Base-by-base conservation (phyloP, 2,797 vertebrate genomes). In the Leuciscus waleckii region DNA sequence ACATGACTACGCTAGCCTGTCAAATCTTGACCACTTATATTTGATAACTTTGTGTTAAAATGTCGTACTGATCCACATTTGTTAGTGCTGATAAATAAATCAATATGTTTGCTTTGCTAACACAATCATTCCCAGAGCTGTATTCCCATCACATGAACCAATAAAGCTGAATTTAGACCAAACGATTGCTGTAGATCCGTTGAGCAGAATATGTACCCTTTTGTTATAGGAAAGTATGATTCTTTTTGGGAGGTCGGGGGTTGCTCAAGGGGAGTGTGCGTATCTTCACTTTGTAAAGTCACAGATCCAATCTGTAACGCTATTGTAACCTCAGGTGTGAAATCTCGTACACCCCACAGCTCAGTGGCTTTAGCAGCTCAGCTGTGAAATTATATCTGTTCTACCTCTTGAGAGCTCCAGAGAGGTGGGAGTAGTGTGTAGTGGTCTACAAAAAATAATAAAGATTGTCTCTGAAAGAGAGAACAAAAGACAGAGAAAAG, bases 311-410 rank as follows among this genome's bases (percentile, higher is more conserved):
- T 92, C 91, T 90, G 86, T 70, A 75, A 88, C 88, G 71, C 89
- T 89, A 87, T 91, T 92, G 92, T 92, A 93, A 93, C 90, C 90
- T 94, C 91, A 92, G 92, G 91, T 93, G 94, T 93, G 91, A 95
- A 94, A 94, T 93, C 90, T 89, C 81, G 8, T 87, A 87, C 90
- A 88, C 78, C 67, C n/a, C 65, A 89, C 90, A 92, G 88, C 83
- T 91, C 90, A 92, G 91, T 90, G 71, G 75, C 76, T 86, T 75
- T 89, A 91, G 82, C 91, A 91, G 92, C 89, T 94, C 93, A 90
- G 90, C 94, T 94, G 94, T 94, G 94, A 95, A 94, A 94, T 95
- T 93, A 92, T 93, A 90, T 93, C 89, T 94, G 91, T 89, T 91
- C 90, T 90, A 88, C 91, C 86, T 78, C 80, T 82, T 65, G 39